These are phyloP conservation scores for Numida meleagris DNA, from an alignment of 2,113 vertebrate species.

Conservation along the genomic window DNA sequence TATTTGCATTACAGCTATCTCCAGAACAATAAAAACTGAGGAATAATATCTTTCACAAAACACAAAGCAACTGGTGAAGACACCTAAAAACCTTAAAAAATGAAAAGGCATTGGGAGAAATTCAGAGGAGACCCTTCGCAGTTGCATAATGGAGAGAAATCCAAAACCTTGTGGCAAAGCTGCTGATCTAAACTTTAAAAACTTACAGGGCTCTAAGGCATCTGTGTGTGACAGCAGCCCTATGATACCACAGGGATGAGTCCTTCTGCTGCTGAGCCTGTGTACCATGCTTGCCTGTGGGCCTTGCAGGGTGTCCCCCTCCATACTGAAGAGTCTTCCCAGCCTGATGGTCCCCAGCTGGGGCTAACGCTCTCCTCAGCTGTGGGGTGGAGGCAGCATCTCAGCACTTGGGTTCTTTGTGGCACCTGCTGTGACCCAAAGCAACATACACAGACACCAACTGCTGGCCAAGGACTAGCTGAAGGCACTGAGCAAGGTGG, in stretches of 20 bases:
- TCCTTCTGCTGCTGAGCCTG: neutral
- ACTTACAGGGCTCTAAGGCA: fast-evolving
- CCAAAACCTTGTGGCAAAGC: neutral
- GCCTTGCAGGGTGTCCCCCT: neutral
- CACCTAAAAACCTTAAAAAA: neutral
- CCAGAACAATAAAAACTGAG: neutral
- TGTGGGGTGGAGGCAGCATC: neutral
- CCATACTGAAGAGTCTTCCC: neutral
- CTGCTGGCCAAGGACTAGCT: neutral
- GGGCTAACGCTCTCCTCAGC: fast-evolving
- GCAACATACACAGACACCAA: neutral
- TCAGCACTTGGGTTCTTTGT: neutral
- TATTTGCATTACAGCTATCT: neutral
- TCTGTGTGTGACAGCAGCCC: neutral
- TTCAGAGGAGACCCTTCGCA: neutral
- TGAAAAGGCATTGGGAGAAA: neutral
- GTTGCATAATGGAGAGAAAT: neutral
- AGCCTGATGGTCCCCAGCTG: neutral
- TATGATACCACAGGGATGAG: neutral
- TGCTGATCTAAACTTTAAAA: neutral
- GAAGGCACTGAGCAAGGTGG: neutral
- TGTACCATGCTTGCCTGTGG: neutral
- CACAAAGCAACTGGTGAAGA: neutral
- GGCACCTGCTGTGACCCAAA: neutral
- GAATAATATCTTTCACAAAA: neutral